Evolutionary conservation across 2,888 invertebrate genomes (phyloP).

Genomic region (Molorchus minor): DNA sequence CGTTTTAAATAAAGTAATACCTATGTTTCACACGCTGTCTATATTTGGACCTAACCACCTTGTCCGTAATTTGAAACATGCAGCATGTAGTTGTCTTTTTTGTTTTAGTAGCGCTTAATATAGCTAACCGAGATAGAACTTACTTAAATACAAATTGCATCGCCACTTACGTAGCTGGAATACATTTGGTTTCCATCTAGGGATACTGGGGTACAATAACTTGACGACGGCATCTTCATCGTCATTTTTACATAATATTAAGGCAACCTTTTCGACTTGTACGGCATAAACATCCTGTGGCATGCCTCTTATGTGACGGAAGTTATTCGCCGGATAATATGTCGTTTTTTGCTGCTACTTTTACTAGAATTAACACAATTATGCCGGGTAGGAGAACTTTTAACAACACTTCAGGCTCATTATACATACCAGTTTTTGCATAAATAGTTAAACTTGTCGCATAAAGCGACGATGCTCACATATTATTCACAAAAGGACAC

Average conservation of each 20-base stretch:
- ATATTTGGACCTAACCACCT: conserved; percentile 49
- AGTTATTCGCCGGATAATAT: conserved; percentile 40
- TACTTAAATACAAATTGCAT: conserved; percentile 50
- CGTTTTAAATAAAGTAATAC: conserved; percentile 48
- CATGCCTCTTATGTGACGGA: conserved; percentile 47
- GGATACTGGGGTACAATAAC: conserved; percentile 46
- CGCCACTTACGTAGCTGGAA: conserved; percentile 45
- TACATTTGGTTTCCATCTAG: conserved; percentile 46
- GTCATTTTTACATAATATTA: conserved; percentile 51
- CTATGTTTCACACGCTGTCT: conserved; percentile 48
- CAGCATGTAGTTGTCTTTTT: conserved; percentile 41
- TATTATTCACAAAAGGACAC: conserved; percentile 11
- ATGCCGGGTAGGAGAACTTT: conserved; percentile 38
- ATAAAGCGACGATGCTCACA: conserved; percentile 2
- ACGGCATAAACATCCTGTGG: conserved; percentile 42
- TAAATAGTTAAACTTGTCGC: conserved; percentile 17
- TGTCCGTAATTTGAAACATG: conserved; percentile 47
- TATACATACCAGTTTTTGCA: conserved; percentile 33
- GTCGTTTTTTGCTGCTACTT: conserved; percentile 42
- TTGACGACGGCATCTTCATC: conserved; percentile 51
- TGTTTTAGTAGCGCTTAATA: conserved; percentile 45
- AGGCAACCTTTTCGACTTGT: conserved; percentile 45
- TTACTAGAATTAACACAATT: conserved; percentile 43
- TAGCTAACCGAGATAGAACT: conserved; percentile 45
- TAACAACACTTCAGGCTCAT: conserved; percentile 40